Base-by-base conservation (phyloP, 2,888 invertebrate species). In the Rambutsinella grinnellia region DNA sequence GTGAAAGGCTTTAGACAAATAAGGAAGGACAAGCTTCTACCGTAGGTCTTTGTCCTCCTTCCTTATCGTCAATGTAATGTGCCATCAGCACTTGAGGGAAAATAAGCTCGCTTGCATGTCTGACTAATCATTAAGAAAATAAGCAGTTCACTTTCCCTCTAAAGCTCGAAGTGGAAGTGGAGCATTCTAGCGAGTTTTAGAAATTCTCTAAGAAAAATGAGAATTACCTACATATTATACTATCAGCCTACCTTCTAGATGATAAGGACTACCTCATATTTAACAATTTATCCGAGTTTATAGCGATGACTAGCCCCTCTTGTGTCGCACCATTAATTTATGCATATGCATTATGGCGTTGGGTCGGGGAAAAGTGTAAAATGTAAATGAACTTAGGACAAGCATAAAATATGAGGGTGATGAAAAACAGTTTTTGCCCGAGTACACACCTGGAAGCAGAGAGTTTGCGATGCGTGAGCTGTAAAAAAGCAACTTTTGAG, bases 211-310 rank as follows among this genome's bases (percentile, higher is more conserved):
- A n/a, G n/a, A n/a, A n/a, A n/a, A n/a, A n/a, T n/a, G n/a, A n/a
- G n/a, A n/a, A n/a, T n/a, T n/a, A n/a, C n/a, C n/a, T n/a, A n/a
- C n/a, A n/a, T n/a, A n/a, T n/a, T n/a, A n/a, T n/a, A n/a, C n/a
- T n/a, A n/a, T n/a, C n/a, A n/a, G n/a, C 36, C 36, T 36, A 13
- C 36, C 13, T 36, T 36, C 13, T 36, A 36, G 36, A 36, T 36
- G 36, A 36, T 36, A 36, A 36, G n/a, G n/a, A n/a, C n/a, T n/a
- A n/a, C n/a, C n/a, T n/a, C 5, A 13, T 63, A 36, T 51, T 63
- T 51, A 63, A 63, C 47, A 51, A 63, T 63, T 63, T 51, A 63
- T n/a, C n/a, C 28, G 51, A 63, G 23, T 51, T 63, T 19, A 63
- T 36, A 13, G 51, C 49, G 63, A n/a, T 26, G 21, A 44, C 49